phyloP scores from a whole-genome alignment of 37 sponge, comb jelly and placozoan genomes.

The Aplysina aerophoba region DNA sequence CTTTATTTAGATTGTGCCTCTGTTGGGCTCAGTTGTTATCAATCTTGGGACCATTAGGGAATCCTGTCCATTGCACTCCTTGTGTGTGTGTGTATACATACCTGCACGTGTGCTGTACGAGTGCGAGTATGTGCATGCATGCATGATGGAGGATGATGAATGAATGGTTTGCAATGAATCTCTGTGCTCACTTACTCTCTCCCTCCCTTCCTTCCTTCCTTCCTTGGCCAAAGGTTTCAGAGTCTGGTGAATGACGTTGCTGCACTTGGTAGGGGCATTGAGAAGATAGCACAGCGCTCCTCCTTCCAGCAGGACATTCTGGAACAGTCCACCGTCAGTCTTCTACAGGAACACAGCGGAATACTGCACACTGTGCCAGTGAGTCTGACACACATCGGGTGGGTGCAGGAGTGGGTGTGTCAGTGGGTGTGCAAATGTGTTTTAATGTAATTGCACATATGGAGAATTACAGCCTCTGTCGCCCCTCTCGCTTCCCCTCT shows the following conservation, averaged over 20 bases:
- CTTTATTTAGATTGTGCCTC: too few species aligned
- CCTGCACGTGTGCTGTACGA: background rate
- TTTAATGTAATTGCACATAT: background rate
- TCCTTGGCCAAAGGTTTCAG: constrained; percentile 47
- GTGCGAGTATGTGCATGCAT: background rate
- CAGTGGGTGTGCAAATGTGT: background rate
- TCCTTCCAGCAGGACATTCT: constrained; percentile 58
- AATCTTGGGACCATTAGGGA: too few species aligned
- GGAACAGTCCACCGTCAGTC: constrained; percentile 42
- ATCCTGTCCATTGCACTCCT: too few species aligned
- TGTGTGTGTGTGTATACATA: too few species aligned
- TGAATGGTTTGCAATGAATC: background rate
- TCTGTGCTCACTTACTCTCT: background rate
- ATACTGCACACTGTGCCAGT: constrained; percentile 79
- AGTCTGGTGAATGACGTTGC: constrained; percentile 41
- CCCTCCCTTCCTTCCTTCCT: background rate
- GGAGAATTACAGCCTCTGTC: background rate
- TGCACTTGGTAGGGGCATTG: constrained; percentile 51
- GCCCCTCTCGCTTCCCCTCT: background rate
- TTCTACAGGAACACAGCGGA: constrained; percentile 57
- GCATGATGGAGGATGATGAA: too few species aligned
- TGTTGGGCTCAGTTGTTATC: too few species aligned
- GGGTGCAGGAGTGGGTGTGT: background rate
- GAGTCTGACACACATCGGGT: background rate
- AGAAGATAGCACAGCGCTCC: constrained; percentile 16